A percentile compares a stretch with the other conserved stretches of the same genome.
Conservation (phyloP, 2,797 vertebrate species). For the Coregonus sp. region DNA sequence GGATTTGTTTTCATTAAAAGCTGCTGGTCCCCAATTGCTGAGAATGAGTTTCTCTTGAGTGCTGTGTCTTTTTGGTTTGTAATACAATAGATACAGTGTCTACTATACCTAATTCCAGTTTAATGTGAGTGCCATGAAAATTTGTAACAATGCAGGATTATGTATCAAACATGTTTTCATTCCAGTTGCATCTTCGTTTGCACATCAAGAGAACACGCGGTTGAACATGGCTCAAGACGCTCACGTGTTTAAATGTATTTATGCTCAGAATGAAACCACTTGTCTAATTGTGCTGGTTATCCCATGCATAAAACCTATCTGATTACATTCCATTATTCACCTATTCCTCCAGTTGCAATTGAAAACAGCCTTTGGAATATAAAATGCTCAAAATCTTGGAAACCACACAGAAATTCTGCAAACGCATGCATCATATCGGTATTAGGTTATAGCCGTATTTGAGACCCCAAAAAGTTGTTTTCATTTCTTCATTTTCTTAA, state of each 20-base stretch:
- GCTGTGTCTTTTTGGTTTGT: no score
- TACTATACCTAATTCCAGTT: neutral
- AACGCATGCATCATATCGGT: constrained; percentile 74
- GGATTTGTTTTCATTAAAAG: constrained; percentile 55
- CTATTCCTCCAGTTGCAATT: constrained; percentile 55
- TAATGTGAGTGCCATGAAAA: neutral
- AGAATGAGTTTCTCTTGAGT: no score
- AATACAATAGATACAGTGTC: constrained; percentile 12
- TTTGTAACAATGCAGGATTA: constrained; percentile 25
- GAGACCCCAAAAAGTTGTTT: constrained; percentile 52
- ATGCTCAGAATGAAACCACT: no score
- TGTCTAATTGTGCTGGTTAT: constrained; percentile 20
- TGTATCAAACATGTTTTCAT: constrained; percentile 44
- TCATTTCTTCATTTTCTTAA: constrained; percentile 62
- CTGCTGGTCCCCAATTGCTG: constrained; percentile 1
- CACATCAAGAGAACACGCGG: constrained; percentile 16
- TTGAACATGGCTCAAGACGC: neutral
- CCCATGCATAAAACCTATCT: constrained; percentile 37
- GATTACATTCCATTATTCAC: constrained; percentile 51
- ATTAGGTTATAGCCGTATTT: constrained; percentile 75
- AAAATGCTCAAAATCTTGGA: constrained; percentile 75
- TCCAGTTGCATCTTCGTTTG: constrained; percentile 31
- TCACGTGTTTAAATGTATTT: no score
- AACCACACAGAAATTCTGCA: constrained; percentile 74
- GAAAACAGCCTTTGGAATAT: constrained; percentile 73